phyloP scores from a whole-genome alignment of 1,140 invertebrate genomes.

The Zaprionus gabonicus region DNA sequence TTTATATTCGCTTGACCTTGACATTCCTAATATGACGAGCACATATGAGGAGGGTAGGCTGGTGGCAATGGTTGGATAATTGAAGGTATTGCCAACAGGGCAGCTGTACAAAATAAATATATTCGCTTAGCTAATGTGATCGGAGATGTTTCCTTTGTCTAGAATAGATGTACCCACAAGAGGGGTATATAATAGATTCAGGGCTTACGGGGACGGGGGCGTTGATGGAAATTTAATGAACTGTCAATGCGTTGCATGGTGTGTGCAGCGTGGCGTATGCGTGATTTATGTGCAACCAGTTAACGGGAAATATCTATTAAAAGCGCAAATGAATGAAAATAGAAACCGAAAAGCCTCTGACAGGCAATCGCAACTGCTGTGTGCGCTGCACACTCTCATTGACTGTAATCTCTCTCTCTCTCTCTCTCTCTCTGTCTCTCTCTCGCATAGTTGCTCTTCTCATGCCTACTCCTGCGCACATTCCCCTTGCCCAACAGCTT shows the following conservation, averaged over 20 bases:
- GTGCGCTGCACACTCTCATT: neutral
- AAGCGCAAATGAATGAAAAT: slow-evolving; percentile 20
- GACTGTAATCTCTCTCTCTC: too few species aligned
- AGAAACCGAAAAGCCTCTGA: neutral
- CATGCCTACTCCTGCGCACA: neutral
- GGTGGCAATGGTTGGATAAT: too few species aligned
- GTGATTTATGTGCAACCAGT: slow-evolving; percentile 65
- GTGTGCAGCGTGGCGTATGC: slow-evolving; percentile 66
- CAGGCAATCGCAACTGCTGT: neutral
- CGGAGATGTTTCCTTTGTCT: too few species aligned
- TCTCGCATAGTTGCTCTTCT: too few species aligned
- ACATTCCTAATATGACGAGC: too few species aligned
- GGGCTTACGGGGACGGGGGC: slow-evolving; percentile 23
- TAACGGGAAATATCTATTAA: slow-evolving; percentile 28
- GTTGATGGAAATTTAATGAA: slow-evolving; percentile 75
- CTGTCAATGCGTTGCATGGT: slow-evolving; percentile 56
- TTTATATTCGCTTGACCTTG: too few species aligned
- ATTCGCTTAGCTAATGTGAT: too few species aligned
- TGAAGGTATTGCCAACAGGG: too few species aligned
- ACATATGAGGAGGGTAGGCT: too few species aligned
- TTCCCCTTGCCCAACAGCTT: neutral
- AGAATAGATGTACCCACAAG: neutral
- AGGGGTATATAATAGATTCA: neutral
- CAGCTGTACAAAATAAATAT: too few species aligned
- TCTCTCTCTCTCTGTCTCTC: too few species aligned